Evolutionary conservation across 2,888 invertebrate species (phyloP), one percentile per base, ranked within the genome.

Genomic region (Xestia rhomboidea): DNA sequence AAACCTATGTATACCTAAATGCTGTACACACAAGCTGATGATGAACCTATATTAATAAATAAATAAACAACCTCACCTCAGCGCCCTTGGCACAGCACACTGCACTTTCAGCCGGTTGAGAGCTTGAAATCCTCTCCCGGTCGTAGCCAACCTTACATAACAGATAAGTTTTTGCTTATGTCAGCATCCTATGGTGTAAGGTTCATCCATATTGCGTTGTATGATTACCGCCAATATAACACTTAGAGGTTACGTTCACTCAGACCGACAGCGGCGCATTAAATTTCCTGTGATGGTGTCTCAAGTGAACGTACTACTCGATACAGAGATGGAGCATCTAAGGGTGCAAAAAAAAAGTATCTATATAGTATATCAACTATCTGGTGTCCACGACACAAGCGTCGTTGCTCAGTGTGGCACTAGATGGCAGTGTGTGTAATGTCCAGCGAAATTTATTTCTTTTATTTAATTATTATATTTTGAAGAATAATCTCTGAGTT

Each of bases 211-310:
- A 46, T 54, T 49, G 27, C 66, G 8, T 51, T 21, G 5, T 27
- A 57, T 18, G 24, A 66, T 73, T 67, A 73, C 38, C 87, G 87
- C 82, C 90, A 89, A 90, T 90, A 92, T 85, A 88, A 87, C 89
- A 87, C 85, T 89, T 87, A 87, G 15, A 80, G 82, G 79, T 86
- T 87, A 89, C 82, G 86, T 81, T 85, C 78, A 83, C 83, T 88
- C 77, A 87, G 89, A 90, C 90, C 89, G 93, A 88, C 90, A 90
- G 86, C 84, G 75, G 88, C 89, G 76, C 79, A 93, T 93, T 94
- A 91, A 91, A 92, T 93, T 93, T 92, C 88, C 91, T 88, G 78
- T 83, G 51, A 73, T 68, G 82, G 85, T 85, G 82, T 84, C 86
- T 86, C 87, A 83, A 83, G 76, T 77, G 51, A 74, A 70, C 51